Evolutionary conservation across 92 coral and sea anemone genomes (phyloP).

Genomic region (Meandrina meandrites): DNA sequence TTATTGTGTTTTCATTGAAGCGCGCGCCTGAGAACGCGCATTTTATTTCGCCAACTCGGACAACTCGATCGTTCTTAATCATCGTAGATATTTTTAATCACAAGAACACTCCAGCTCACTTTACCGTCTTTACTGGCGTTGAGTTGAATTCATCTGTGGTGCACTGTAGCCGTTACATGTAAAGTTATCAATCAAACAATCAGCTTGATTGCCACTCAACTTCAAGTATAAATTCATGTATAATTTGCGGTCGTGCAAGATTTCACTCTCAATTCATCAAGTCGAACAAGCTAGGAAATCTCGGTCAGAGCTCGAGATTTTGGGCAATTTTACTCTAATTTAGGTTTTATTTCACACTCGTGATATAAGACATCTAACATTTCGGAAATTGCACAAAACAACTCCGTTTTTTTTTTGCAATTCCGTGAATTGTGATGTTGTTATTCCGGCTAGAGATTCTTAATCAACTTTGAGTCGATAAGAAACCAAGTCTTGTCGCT

Average conservation of each 20-base stretch:
- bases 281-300: background rate
- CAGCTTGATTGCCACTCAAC: background rate
- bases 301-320: background rate
- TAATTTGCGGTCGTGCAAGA: background rate
- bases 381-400: background rate
- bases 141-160: background rate
- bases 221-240: background rate
- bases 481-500: background rate
- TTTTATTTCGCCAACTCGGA: background rate
- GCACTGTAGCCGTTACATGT: background rate
- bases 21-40: no score
- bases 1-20: no score
- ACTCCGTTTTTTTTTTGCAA: background rate
- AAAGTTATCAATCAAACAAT: background rate
- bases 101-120: background rate
- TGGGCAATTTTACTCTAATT: background rate
- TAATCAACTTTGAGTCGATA: background rate
- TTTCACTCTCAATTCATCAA: background rate
- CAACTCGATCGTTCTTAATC: no score
- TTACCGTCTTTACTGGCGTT: background rate
- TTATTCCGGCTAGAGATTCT: background rate
- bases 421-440: background rate
- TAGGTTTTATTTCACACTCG: background rate
- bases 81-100: background rate
- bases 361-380: background rate